Evolutionary conservation across 2,888 invertebrate genomes (phyloP), one percentile per base, ranked within the genome.

Genomic region (Lissonota sp.): DNA sequence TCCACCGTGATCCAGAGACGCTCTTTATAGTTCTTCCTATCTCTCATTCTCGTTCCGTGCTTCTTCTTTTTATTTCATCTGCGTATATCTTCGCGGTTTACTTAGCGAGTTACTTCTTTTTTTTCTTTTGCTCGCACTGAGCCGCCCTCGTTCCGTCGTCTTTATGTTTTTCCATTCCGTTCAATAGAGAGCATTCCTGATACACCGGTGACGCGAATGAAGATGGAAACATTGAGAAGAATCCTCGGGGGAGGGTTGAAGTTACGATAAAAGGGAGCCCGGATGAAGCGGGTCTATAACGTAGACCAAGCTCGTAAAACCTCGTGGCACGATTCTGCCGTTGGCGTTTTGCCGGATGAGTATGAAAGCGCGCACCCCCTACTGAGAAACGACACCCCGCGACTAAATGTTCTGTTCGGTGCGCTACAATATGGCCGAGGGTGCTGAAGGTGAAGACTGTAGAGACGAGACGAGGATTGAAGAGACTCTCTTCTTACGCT

Each of bases 121-220:
- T n/a, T n/a, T n/a, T n/a, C n/a, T 42, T 4, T 42, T 14, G 44
- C 6, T 1, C 42, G 8, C 55, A 8, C 63, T 57, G 49, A 10
- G n/a, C 8, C 53, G 49, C 40, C 12, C 44, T 55, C 55, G 57
- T 40, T 46, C 58, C 8, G 12, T 60, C 64, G 49, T 75, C 42
- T 58, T 12, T 42, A 55, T 51, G 62, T 71, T 64, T 77, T 77
- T 76, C 12, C 71, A 39, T 58, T 42, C 53, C 42, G 64, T 66
- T 77, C 64, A 66, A 77, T 77, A 42, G 71, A 57, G 63, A n/a
- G 49, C 7, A 53, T 37, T 55, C 53, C 71, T 53, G 63, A 71
- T 58, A 51, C 77, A 39, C 44, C 46, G 40, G 16, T 60, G 67
- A 60, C 40, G 37, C 63, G 69, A 74, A 64, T 64, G 37, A 70